Evolutionary conservation across 2,888 invertebrate species (phyloP).

Genomic region (Nomada goodeniana): DNA sequence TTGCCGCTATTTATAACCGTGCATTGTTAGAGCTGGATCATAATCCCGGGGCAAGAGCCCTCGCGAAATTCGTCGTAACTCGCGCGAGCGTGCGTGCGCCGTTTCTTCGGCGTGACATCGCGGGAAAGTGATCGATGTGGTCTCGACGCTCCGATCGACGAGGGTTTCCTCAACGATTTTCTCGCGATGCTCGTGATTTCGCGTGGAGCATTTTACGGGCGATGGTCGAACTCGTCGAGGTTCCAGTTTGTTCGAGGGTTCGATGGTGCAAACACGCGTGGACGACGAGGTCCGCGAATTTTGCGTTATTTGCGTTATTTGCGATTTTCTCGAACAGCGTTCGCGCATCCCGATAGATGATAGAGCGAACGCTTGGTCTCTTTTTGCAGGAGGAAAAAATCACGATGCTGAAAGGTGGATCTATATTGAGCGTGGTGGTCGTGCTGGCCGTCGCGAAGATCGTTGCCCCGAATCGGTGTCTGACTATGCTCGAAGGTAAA

Average conservation of each 20-base stretch:
- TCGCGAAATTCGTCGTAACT: not conserved
- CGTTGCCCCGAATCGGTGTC: constrained; percentile 74
- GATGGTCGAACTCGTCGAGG: too few species aligned
- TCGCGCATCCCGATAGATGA: too few species aligned
- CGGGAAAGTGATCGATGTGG: not conserved
- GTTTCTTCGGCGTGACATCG: not conserved
- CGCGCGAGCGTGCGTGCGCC: too few species aligned
- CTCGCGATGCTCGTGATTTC: too few species aligned
- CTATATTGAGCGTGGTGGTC: constrained; percentile 70
- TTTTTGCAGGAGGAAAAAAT: constrained; percentile 68
- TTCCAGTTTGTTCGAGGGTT: too few species aligned
- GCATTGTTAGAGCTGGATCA: constrained; percentile 22
- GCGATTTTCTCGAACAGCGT: too few species aligned
- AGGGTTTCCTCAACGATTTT: too few species aligned
- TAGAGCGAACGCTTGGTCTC: not conserved
- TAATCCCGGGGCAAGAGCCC: not conserved
- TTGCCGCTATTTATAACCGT: constrained; percentile 35
- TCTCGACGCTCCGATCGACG: too few species aligned
- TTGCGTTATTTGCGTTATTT: too few species aligned
- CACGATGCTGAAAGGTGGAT: constrained; percentile 74
- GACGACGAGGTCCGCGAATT: too few species aligned
- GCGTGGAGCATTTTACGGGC: too few species aligned
- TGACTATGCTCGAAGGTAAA: constrained; percentile 78
- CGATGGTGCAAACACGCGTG: too few species aligned
- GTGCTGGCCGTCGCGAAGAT: constrained; percentile 63